Evolutionary conservation across 2,113 vertebrate species (phyloP), one percentile per base, ranked within the genome.

Genomic region (Triplophysa dalaica): DNA sequence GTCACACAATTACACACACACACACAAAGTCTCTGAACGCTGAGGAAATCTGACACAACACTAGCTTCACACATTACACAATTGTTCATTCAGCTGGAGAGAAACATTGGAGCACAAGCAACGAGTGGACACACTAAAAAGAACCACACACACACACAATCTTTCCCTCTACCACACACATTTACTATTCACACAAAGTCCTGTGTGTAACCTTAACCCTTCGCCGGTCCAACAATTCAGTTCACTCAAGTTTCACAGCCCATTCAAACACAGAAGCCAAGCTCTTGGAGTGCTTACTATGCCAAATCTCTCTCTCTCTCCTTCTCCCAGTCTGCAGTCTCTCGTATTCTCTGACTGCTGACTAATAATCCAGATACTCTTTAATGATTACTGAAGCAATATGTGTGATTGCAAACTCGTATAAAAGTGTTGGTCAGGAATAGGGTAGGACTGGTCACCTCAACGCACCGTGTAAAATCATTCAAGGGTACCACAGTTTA

Each of bases 11-110:
- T 58, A 48, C 33, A 65, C 62, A 56, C 29, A 69, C 41, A 61
- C 19, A 80, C 61, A 52, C 41, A 66, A 43, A 77, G 14, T 66
- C 58, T 79, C 45, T 13, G n/a, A 70, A 22, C 26, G 38, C 62
- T 73, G n/a, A 83, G 69, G 78, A 89, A 86, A 88, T 79, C 69
- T 77, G 72, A 77, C 41, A 67, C 86, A 75, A 82, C 38, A 48
- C 29, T 50, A 65, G 78, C 61, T 80, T 75, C 63, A 80, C 48
- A 77, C 43, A 65, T 88, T 85, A 84, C 68, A 82, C 85, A 90
- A 88, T 80, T 26, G 67, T 83, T 84, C 41, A 78, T 77, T 86
- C 70, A 45, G 58, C 75, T 75, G n/a, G 61, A 85, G 77, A 45
- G 79, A 84, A 81, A 81, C 79, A 70, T 38, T 76, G 86, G 13